Conservation (phyloP, 2,113 vertebrate species). For the Pituophis catenifer region DNA sequence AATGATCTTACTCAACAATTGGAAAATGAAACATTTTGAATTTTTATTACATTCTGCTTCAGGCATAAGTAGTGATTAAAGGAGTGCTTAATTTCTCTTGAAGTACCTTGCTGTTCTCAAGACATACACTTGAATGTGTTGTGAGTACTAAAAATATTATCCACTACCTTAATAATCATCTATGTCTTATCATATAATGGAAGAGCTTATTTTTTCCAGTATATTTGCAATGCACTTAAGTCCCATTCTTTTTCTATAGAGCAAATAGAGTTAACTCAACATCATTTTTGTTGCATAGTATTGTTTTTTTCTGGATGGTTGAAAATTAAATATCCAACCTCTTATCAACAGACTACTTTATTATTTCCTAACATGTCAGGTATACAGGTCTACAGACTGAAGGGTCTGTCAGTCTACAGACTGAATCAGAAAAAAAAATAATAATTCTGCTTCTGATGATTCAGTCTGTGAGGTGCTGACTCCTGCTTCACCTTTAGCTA, state of each 20-base stretch:
- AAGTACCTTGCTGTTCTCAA: conserved; percentile 8
- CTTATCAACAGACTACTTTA: neutral
- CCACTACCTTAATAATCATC: conserved; percentile 26
- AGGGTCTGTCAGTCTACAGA: too few relatives aligned
- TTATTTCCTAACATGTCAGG: neutral
- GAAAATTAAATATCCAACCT: neutral
- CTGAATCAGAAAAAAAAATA: neutral
- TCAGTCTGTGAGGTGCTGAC: neutral
- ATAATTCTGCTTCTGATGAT: neutral
- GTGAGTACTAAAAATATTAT: conserved; percentile 44
- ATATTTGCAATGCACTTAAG: neutral
- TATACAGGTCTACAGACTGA: neutral
- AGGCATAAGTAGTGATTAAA: neutral
- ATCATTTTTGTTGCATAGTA: neutral
- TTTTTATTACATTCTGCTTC: conserved; percentile 8
- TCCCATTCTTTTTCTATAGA: neutral
- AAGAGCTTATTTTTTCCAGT: neutral
- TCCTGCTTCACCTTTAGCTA: conserved; percentile 34
- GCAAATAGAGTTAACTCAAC: neutral
- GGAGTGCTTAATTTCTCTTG: neutral
- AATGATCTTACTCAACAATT: neutral
- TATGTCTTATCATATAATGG: conserved; percentile 18
- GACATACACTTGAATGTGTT: conserved; percentile 15
- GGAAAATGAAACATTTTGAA: rapidly evolving
- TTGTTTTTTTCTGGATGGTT: neutral